Base-by-base conservation (phyloP, 2,113 vertebrate species). In the Saguinus midas region DNA sequence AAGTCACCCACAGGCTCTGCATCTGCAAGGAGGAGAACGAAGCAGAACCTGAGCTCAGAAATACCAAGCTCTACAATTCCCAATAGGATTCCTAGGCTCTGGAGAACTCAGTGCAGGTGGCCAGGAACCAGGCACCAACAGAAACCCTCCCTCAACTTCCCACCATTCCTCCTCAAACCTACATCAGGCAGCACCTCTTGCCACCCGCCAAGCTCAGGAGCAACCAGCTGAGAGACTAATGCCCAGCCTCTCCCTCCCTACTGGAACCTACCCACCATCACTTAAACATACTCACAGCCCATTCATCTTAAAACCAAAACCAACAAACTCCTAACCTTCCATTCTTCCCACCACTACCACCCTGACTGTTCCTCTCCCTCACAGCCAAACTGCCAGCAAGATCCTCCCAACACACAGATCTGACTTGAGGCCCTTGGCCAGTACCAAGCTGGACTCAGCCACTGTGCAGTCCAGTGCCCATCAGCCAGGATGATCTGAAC, bases 1-100 rank as follows among this genome's bases (percentile, higher is more conserved):
- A 99, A 99, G 48, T 99, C 99, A 25, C 98, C 99, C 52, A 98
- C 98, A 32, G 98, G 99, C 6, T 99, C 99, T 27, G 80, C 5
- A 1, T 97, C 99, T 99, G 98, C 25, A 86, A 32, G 18, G 61
- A 72, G 27, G 25, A 80, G 18, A 80, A 43, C 0, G 35, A 61
- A 11, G 37, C 64, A 35, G 57, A 70, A 18, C n/a, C 82, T 52
- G 73, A 87, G 48, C 57, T 32, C 35, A 45, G 52, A 21, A 7
- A 16, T 17, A 2, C 35, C 9, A 0, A 4, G 32, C 4, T 27
- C 58, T 6, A 52, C 8, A 6, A 6, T 23, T 20, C 18, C 6
- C 10, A 1, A 45, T 1, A n/a, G 27, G 35, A 2, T 27, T 6
- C n/a, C 16, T 0, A 3, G 23, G 52, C 20, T 29, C 20, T 0